Conservation (phyloP, 1,140 invertebrate genomes). For the Sarcophaga bullata region DNA sequence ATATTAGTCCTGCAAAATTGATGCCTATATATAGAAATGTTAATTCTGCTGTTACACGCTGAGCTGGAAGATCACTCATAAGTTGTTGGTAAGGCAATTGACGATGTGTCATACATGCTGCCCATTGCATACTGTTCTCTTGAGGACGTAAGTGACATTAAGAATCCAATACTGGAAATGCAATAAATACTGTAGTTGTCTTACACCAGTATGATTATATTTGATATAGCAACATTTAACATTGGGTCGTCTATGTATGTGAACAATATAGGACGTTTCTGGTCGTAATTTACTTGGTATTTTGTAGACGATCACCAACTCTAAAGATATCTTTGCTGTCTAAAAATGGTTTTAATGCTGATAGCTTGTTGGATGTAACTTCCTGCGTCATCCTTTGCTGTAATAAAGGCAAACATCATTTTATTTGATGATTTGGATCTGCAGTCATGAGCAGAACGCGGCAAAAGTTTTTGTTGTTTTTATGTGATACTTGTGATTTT, state of each 20-base stretch:
- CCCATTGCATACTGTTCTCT: slow-evolving; percentile 32
- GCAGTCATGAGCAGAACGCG: too few relatives aligned
- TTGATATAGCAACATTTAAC: slow-evolving; percentile 5
- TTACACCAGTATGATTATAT: slow-evolving; percentile 36
- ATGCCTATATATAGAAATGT: slow-evolving; percentile 21
- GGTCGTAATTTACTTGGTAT: slow-evolving; percentile 35
- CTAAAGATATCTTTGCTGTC: slow-evolving; percentile 22
- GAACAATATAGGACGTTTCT: slow-evolving; percentile 37
- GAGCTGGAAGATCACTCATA: background rate
- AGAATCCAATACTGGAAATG: slow-evolving; percentile 35
- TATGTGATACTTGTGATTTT: too few relatives aligned
- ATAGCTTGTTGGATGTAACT: slow-evolving; percentile 16
- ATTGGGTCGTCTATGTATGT: slow-evolving; percentile 15
- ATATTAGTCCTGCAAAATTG: slow-evolving; percentile 25
- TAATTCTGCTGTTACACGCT: background rate
- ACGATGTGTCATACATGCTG: slow-evolving; percentile 25
- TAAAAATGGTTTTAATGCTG: too few relatives aligned
- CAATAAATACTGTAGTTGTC: slow-evolving; percentile 41
- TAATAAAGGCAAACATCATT: too few relatives aligned
- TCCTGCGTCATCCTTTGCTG: too few relatives aligned
- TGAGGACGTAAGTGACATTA: background rate
- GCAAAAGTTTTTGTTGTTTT: too few relatives aligned
- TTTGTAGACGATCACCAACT: too few relatives aligned
- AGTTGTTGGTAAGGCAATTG: background rate
- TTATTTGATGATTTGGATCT: too few relatives aligned